A percentile compares a stretch with the other conserved stretches of the same genome.
These are phyloP conservation scores for Toxotes jaculatrix DNA, from an alignment of 2,113 vertebrate species.

Conservation along the genomic window DNA sequence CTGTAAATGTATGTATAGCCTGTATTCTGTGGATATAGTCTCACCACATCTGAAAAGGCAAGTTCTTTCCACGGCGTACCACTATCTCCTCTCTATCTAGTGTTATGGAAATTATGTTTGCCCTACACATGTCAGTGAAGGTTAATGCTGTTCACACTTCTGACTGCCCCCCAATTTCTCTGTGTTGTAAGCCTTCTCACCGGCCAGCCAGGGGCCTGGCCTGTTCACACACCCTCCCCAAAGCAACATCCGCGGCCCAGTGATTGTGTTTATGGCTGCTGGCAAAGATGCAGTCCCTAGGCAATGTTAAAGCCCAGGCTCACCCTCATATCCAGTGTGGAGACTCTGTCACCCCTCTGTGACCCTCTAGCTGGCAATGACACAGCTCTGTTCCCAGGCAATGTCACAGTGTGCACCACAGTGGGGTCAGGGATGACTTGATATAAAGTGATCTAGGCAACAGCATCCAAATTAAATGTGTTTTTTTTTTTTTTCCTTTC, in stretches of 20 bases:
- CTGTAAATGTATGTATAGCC: constrained; percentile 31
- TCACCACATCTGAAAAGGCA: constrained; percentile 38
- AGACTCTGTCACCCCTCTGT: constrained; percentile 70
- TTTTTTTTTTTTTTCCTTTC: constrained; percentile 48
- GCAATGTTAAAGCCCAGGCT: constrained; percentile 79
- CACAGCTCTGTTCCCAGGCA: constrained; percentile 77
- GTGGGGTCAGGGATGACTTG: constrained; percentile 82
- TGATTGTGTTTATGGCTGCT: constrained; percentile 71
- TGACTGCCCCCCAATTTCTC: constrained; percentile 75
- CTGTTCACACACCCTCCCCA: constrained; percentile 61
- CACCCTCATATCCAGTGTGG: constrained; percentile 74
- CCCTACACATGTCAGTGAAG: constrained; percentile 73
- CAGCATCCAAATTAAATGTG: constrained; percentile 85
- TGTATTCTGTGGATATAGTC: constrained; percentile 38
- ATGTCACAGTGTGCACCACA: constrained; percentile 73
- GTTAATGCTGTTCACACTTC: constrained; percentile 80
- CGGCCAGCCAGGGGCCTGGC: constrained; percentile 58
- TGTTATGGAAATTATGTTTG: constrained; percentile 67
- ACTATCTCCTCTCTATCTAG: constrained; percentile 39
- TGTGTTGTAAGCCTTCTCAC: constrained; percentile 65
- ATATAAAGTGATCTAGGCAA: constrained; percentile 85
- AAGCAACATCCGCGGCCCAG: constrained; percentile 52
- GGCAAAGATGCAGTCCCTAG: constrained; percentile 74
- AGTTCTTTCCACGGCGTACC: constrained; percentile 10
- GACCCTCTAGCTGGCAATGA: constrained; percentile 77